phyloP scores from a whole-genome alignment of 2,888 invertebrate genomes.

The Epinotia nisella region DNA sequence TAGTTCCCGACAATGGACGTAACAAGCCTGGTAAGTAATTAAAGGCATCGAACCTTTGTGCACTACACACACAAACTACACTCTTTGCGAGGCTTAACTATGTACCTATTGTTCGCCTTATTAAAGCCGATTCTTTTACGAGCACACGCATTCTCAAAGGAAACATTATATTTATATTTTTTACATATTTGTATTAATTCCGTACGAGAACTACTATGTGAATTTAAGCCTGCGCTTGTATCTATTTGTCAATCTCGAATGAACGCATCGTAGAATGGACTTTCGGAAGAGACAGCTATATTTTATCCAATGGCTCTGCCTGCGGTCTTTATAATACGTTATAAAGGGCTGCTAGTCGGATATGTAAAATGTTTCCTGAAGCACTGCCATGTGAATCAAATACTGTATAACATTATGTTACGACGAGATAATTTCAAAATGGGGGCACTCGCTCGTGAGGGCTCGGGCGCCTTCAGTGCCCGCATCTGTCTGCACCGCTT shows the following conservation, averaged over 20 bases:
- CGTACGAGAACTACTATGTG: too few relatives aligned
- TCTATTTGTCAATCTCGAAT: too few relatives aligned
- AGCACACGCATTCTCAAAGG: background rate
- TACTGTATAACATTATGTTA: background rate
- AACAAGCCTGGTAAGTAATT: slow-evolving; percentile 5
- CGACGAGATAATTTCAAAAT: slow-evolving; percentile 13
- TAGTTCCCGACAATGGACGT: background rate
- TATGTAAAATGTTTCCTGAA: background rate
- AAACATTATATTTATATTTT: background rate
- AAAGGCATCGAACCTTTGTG: slow-evolving; percentile 1
- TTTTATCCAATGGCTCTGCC: too few relatives aligned
- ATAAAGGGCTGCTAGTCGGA: too few relatives aligned
- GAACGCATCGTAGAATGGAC: too few relatives aligned
- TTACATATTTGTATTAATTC: background rate
- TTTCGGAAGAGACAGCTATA: too few relatives aligned
- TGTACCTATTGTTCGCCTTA: background rate
- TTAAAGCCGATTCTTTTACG: background rate
- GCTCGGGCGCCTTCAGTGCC: slow-evolving; percentile 1
- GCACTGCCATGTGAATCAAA: background rate
- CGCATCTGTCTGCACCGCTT: slow-evolving; percentile 16
- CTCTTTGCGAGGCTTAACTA: slow-evolving; percentile 3
- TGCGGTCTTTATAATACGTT: background rate
- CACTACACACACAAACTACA: background rate
- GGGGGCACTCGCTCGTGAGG: background rate
- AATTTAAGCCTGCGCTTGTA: too few relatives aligned